Evolutionary conservation across 2,113 vertebrate species (phyloP).

Genomic region (Anthoscopus minutus): DNA sequence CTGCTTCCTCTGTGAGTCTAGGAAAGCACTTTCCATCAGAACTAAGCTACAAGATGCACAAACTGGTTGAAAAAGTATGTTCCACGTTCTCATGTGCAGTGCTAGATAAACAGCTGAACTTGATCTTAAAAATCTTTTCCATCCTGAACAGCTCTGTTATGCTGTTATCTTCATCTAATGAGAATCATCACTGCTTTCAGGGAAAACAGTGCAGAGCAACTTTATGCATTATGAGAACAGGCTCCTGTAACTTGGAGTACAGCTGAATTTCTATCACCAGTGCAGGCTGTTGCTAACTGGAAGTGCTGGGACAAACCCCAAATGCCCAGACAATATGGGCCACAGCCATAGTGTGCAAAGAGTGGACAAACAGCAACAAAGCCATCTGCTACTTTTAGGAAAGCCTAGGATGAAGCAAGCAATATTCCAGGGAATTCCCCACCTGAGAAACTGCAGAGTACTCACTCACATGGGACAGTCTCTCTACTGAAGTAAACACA

Average conservation of each 20-base stretch:
- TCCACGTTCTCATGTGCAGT: background rate
- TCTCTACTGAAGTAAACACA: background rate
- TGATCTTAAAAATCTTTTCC: background rate
- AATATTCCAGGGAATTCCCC: background rate
- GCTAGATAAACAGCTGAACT: background rate
- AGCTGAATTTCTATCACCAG: background rate
- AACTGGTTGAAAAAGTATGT: background rate
- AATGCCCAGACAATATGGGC: background rate
- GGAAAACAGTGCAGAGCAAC: background rate
- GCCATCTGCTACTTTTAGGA: background rate
- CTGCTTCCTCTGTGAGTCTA: background rate
- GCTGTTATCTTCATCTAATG: background rate
- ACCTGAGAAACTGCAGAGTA: background rate
- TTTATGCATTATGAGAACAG: background rate
- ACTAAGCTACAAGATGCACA: background rate
- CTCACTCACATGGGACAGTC: background rate
- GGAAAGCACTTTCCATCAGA: background rate
- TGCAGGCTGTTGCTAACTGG: background rate
- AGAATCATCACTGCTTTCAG: background rate
- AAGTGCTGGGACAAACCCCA: background rate
- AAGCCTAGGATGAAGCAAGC: background rate
- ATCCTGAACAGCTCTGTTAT: fast-evolving
- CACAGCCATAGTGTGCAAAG: background rate
- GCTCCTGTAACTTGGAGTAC: background rate
- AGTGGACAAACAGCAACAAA: background rate